Conservation (phyloP, 2,888 invertebrate species). For the Yponomeuta cagnagella region DNA sequence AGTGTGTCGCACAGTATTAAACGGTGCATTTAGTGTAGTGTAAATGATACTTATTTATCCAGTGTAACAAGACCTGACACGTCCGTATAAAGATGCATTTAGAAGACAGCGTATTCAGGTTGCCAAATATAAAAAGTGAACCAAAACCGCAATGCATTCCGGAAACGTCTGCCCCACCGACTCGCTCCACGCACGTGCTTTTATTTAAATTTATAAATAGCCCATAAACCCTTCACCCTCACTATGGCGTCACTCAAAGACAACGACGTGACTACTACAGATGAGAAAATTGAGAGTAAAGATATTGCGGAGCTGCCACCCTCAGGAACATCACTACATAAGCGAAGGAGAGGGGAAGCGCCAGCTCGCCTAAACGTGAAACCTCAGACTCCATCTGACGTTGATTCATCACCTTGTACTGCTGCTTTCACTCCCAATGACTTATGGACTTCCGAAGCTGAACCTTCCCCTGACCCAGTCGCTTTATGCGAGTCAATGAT, state of each 20-base stretch:
- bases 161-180: constrained; percentile 38
- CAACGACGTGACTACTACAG: constrained; percentile 45
- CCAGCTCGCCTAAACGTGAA: constrained; percentile 59
- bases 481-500: constrained; percentile 58
- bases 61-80: no score
- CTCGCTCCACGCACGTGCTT: constrained; percentile 52
- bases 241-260: constrained; percentile 60
- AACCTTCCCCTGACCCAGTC: constrained; percentile 48
- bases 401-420: constrained; percentile 63
- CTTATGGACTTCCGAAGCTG: constrained; percentile 43
- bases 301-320: constrained; percentile 54
- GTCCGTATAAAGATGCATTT: background rate
- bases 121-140: constrained; percentile 26
- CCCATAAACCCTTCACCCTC: constrained; percentile 39
- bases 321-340: constrained; percentile 60
- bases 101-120: constrained; percentile 13
- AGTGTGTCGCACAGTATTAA: background rate
- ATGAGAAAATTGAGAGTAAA: constrained; percentile 33
- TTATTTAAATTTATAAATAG: constrained; percentile 69
- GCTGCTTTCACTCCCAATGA: constrained; percentile 51
- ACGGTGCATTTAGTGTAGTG: background rate
- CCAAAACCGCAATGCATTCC: constrained; percentile 48
- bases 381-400: constrained; percentile 57
- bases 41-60: background rate
- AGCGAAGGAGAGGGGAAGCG: constrained; percentile 60